phyloP scores from a whole-genome alignment of 2,113 vertebrate genomes.

The Trematocara macrostoma region DNA sequence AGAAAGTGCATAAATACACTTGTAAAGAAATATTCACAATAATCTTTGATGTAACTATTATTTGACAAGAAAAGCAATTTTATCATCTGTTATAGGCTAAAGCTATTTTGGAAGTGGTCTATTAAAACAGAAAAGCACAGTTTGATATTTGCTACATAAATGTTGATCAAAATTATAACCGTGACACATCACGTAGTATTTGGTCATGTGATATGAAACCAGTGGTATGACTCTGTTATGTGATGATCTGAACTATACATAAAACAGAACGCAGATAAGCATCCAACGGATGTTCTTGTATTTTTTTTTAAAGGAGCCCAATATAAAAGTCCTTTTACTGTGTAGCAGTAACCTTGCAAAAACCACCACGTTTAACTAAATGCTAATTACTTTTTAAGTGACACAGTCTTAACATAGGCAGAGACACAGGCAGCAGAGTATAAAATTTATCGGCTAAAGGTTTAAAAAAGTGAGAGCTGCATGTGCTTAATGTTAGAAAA shows the following conservation, averaged over 20 bases:
- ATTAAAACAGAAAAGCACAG: not conserved
- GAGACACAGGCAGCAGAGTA: not conserved
- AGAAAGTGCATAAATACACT: not conserved
- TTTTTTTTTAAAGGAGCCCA: not conserved
- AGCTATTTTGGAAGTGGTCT: not conserved
- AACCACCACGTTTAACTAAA: not conserved
- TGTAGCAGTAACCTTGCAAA: not conserved
- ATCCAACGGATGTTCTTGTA: not conserved
- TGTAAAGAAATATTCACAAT: not conserved
- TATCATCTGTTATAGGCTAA: not conserved
- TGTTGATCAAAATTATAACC: not conserved
- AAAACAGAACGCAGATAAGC: not conserved
- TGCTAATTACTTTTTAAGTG: constrained; percentile 5
- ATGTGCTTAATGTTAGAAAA: not conserved
- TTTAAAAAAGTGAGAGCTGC: not conserved
- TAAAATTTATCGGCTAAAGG: not conserved
- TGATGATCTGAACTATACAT: not conserved
- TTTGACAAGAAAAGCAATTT: not conserved
- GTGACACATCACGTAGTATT: not conserved
- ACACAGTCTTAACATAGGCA: not conserved
- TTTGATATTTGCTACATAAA: not conserved
- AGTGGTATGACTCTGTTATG: not conserved
- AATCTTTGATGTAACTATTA: not conserved
- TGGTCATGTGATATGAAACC: not conserved
- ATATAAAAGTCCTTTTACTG: not conserved